These are phyloP conservation scores for Hypomesus transpacificus DNA, from an alignment of 2,113 vertebrate species.

Conservation along the genomic window DNA sequence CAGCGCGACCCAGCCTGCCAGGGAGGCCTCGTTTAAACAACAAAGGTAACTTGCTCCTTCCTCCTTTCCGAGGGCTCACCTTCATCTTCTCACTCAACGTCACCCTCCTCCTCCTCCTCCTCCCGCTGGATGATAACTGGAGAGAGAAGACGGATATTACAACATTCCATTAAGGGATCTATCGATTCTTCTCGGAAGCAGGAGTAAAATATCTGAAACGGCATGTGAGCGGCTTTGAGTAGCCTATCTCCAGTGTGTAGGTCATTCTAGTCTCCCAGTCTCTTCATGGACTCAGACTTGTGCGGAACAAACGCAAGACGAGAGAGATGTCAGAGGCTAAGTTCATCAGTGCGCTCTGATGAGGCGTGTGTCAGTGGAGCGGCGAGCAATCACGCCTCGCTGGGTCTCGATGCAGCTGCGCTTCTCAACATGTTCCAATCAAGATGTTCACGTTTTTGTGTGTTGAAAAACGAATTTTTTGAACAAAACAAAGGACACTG, in stretches of 20 bases:
- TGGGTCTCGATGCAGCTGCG: conserved; percentile 63
- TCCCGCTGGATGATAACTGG: neutral
- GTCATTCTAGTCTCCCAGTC: too few relatives aligned
- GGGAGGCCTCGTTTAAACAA: conserved; percentile 58
- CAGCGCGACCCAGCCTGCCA: conserved; percentile 42
- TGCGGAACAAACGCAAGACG: conserved; percentile 55
- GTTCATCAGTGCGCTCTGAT: conserved; percentile 70
- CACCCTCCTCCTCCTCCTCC: conserved; percentile 47
- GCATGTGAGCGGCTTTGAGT: too few relatives aligned
- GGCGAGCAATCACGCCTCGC: conserved; percentile 59
- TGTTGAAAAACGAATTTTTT: conserved; percentile 28
- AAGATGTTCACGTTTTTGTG: conserved; percentile 59
- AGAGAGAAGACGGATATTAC: conserved; percentile 9
- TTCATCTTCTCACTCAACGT: conserved; percentile 52
- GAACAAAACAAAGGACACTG: too few relatives aligned
- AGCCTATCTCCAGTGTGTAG: too few relatives aligned
- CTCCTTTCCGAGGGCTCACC: conserved; percentile 58
- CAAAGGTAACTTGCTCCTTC: conserved; percentile 61
- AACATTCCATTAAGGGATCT: neutral
- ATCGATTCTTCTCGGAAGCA: neutral
- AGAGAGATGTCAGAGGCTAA: conserved; percentile 71
- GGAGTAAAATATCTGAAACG: neutral
- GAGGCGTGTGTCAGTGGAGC: conserved; percentile 59
- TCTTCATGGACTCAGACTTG: conserved; percentile 7
- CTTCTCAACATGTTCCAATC: conserved; percentile 69